These are phyloP conservation scores for Apodemus speciosus DNA, from an alignment of 2,113 vertebrate species.

Conservation along the genomic window DNA sequence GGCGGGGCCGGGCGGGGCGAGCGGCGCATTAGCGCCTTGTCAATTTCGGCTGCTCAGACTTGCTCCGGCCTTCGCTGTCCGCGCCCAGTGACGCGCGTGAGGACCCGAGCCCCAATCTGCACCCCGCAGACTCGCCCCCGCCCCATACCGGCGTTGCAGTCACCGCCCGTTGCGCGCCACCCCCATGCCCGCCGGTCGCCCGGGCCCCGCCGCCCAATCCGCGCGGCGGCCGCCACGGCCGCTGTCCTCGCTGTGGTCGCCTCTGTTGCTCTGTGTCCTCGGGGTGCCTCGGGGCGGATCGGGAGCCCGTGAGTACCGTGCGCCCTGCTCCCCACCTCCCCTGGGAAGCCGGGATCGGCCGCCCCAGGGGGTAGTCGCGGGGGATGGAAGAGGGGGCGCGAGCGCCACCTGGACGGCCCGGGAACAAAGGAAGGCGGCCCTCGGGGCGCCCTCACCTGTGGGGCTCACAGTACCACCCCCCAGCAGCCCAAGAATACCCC, in stretches of 20 bases:
- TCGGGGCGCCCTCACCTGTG: slow-evolving; percentile 71
- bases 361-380: slow-evolving; percentile 63
- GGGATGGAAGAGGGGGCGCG: slow-evolving; percentile 65
- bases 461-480: neutral
- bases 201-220: slow-evolving; percentile 70
- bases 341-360: slow-evolving; percentile 20
- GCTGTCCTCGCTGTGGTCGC: slow-evolving; percentile 57
- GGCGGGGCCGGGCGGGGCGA: slow-evolving; percentile 87
- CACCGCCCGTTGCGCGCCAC: slow-evolving; percentile 55
- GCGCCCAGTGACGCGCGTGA: slow-evolving; percentile 78
- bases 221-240: slow-evolving; percentile 70
- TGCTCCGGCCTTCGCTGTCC: slow-evolving; percentile 84
- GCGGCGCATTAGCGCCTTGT: slow-evolving; percentile 88
- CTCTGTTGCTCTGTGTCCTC: slow-evolving; percentile 74
- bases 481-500: neutral
- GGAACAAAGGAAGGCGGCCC: slow-evolving; percentile 77
- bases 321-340: slow-evolving; percentile 41
- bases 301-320: slow-evolving; percentile 79
- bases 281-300: slow-evolving; percentile 75
- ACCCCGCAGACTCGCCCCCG: neutral
- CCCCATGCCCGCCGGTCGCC: slow-evolving; percentile 69
- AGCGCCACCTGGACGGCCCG: slow-evolving; percentile 64
- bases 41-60: slow-evolving; percentile 90
- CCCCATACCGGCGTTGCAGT: neutral
- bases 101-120: slow-evolving; percentile 17